These are phyloP conservation scores for Smithornis capensis DNA, from an alignment of 2,113 vertebrate species.

Conservation along the genomic window DNA sequence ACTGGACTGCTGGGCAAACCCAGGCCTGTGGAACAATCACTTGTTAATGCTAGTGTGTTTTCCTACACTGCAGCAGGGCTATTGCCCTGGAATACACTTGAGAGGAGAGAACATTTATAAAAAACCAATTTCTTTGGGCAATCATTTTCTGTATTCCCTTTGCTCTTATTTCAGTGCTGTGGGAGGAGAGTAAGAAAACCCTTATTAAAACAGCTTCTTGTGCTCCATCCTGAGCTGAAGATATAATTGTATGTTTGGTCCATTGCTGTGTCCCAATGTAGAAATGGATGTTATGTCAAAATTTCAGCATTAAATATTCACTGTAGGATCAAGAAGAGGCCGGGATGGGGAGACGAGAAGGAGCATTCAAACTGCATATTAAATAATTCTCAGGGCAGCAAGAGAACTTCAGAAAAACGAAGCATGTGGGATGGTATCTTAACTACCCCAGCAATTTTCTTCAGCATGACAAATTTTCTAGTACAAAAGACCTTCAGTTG, in stretches of 20 bases:
- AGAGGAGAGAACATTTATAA: constrained; percentile 41
- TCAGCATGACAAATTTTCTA: background rate
- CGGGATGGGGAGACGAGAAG: background rate
- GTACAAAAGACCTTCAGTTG: background rate
- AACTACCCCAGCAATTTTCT: background rate
- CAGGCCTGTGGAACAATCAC: background rate
- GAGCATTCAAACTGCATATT: background rate
- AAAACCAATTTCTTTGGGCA: constrained; percentile 34
- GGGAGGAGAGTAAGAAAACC: constrained; percentile 31
- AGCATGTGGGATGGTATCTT: background rate
- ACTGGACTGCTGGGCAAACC: background rate
- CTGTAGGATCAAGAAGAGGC: background rate
- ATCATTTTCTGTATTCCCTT: constrained; percentile 22
- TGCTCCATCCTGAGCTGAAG: constrained; percentile 20
- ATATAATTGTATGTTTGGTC: constrained; percentile 24
- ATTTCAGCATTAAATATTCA: background rate
- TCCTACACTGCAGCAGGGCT: constrained; percentile 2
- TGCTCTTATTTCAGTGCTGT: constrained; percentile 31
- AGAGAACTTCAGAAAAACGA: background rate
- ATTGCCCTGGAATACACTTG: constrained; percentile 1
- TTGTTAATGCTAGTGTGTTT: background rate
- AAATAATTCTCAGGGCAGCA: background rate
- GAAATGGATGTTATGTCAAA: constrained; percentile 1
- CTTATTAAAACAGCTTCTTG: constrained; percentile 32
- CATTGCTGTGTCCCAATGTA: background rate